These are phyloP conservation scores for Telenomus remus DNA, from an alignment of 1,140 invertebrate genomes.

Conservation along the genomic window DNA sequence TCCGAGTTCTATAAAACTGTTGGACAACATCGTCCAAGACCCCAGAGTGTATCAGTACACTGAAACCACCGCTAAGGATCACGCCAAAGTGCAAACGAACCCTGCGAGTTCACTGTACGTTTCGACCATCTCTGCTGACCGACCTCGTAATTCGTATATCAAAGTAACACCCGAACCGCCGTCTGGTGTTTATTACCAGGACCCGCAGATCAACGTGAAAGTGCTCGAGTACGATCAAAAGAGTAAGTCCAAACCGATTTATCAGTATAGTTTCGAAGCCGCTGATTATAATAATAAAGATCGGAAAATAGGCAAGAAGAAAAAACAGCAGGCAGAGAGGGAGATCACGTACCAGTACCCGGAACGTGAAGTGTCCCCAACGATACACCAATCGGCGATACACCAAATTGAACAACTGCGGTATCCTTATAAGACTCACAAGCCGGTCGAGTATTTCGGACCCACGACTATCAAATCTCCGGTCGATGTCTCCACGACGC, in stretches of 20 bases:
- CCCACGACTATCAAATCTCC: constrained; percentile 50
- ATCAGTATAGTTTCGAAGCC: constrained; percentile 78
- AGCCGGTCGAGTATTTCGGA: constrained; percentile 34
- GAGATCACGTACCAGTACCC: constrained; percentile 61
- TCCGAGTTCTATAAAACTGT: constrained; percentile 62
- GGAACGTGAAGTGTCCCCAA: constrained; percentile 51
- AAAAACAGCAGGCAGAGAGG: constrained; percentile 52
- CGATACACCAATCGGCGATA: too few relatives aligned
- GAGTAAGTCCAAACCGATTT: constrained; percentile 76
- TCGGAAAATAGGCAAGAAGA: constrained; percentile 49
- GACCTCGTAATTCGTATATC: constrained; percentile 69
- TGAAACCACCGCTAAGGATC: constrained; percentile 25
- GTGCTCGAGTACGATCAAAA: constrained; percentile 52
- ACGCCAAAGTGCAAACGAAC: constrained; percentile 60
- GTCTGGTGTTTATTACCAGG: constrained; percentile 49
- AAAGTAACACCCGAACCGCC: constrained; percentile 63
- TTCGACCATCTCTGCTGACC: constrained; percentile 60
- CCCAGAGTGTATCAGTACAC: constrained; percentile 62
- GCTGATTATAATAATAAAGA: constrained; percentile 70
- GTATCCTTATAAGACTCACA: constrained; percentile 31
- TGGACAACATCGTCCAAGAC: constrained; percentile 63
- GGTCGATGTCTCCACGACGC: constrained; percentile 74
- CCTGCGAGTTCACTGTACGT: constrained; percentile 65
- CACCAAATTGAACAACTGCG: constrained; percentile 44
- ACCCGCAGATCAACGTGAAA: constrained; percentile 42